phyloP scores from a whole-genome alignment of 2,797 vertebrate genomes.

The Bucorvus abyssinicus region DNA sequence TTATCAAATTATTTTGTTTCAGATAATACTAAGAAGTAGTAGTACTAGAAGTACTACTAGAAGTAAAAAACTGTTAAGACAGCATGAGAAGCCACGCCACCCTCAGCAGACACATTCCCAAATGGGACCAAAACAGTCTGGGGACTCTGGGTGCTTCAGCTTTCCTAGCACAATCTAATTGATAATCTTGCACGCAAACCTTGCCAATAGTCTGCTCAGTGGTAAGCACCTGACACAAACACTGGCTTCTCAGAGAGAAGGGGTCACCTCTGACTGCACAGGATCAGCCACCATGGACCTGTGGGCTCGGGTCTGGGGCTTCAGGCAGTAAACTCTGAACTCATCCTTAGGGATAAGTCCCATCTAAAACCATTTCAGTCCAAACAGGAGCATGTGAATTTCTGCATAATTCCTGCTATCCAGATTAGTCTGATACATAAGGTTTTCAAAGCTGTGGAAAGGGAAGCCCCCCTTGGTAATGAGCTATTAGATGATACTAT shows the following conservation, averaged over 20 bases:
- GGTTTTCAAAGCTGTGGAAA: background rate
- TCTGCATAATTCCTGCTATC: background rate
- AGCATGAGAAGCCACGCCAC: fast-evolving
- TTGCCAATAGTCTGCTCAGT: background rate
- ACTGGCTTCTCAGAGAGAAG: background rate
- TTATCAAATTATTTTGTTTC: background rate
- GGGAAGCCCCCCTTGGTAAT: background rate
- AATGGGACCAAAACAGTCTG: background rate
- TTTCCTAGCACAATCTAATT: background rate
- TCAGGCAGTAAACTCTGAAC: background rate
- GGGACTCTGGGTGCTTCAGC: background rate
- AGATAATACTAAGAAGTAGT: background rate
- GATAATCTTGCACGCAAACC: fast-evolving
- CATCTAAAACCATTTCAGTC: background rate
- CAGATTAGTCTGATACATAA: background rate
- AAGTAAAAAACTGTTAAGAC: background rate
- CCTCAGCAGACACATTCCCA: background rate
- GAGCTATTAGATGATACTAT: background rate
- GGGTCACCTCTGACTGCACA: background rate
- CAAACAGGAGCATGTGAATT: background rate
- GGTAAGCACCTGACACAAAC: background rate
- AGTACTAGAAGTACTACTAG: too few relatives aligned
- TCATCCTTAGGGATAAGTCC: background rate
- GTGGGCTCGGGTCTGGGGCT: background rate
- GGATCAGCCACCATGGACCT: background rate